Evolutionary conservation across 2,113 vertebrate species (phyloP).

Genomic region (Callocephalon fimbriatum): DNA sequence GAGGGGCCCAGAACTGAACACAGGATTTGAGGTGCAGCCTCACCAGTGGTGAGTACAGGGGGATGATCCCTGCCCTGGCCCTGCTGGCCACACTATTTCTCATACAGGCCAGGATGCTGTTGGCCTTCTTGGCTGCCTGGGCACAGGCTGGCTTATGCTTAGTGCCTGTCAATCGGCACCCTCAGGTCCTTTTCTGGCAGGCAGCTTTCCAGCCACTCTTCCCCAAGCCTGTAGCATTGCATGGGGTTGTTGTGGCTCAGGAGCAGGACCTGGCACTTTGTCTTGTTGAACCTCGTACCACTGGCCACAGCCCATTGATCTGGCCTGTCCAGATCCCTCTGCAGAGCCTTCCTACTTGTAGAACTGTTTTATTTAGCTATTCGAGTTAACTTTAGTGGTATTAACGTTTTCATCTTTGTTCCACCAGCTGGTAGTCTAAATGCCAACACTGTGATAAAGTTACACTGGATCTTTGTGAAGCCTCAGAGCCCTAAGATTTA

Average conservation of each 20-base stretch:
- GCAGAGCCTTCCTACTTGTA: background rate
- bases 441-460: background rate
- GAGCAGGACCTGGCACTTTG: background rate
- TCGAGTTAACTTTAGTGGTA: background rate
- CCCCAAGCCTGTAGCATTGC: background rate
- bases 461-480: background rate
- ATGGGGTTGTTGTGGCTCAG: background rate
- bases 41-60: background rate
- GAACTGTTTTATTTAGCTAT: slow-evolving; percentile 19
- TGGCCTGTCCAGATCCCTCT: background rate
- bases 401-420: background rate
- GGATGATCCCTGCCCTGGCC: background rate
- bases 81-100: background rate
- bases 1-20: background rate
- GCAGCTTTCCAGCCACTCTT: background rate
- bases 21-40: background rate
- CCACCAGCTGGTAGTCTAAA: background rate
- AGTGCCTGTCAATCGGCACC: background rate
- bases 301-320: background rate
- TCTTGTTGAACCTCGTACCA: background rate
- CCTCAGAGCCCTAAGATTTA: background rate
- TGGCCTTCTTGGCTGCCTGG: background rate
- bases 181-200: background rate
- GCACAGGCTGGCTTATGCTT: background rate
- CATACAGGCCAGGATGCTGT: background rate